Conservation (phyloP, 2,113 vertebrate genomes). For the Thamnophis sirtalis region DNA sequence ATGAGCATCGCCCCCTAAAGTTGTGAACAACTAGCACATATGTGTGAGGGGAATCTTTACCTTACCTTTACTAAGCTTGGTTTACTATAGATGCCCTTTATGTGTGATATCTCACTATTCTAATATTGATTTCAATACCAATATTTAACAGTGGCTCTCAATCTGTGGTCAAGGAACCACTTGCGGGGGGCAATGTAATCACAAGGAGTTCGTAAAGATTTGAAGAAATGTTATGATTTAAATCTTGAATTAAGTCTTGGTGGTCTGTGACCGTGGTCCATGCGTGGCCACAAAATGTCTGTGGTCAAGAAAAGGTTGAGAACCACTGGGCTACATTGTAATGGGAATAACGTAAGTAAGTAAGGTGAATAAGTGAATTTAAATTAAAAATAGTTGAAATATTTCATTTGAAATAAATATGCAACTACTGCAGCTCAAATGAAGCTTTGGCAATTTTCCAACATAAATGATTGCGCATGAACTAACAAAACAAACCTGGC, state of each 20-base stretch:
- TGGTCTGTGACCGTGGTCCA: neutral
- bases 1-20: too few species aligned
- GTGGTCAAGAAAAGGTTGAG: neutral
- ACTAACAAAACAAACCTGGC: neutral
- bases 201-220: neutral
- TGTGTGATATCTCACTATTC: neutral
- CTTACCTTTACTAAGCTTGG: neutral
- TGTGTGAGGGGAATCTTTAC: too few species aligned
- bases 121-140: neutral
- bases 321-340: neutral
- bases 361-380: neutral
- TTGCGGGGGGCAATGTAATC: fast-evolving
- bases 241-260: neutral
- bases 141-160: neutral
- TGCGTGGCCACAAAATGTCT: neutral
- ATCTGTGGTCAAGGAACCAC: neutral
- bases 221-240: neutral
- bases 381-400: neutral
- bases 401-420: neutral
- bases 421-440: neutral
- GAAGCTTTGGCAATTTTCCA: neutral
- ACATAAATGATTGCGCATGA: neutral
- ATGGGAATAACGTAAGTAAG: neutral
- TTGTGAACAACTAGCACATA: too few species aligned
- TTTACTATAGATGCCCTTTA: neutral